These are phyloP conservation scores for Acrocyrtus sp. DNA, from an alignment of 2,888 invertebrate species.

Conservation along the genomic window DNA sequence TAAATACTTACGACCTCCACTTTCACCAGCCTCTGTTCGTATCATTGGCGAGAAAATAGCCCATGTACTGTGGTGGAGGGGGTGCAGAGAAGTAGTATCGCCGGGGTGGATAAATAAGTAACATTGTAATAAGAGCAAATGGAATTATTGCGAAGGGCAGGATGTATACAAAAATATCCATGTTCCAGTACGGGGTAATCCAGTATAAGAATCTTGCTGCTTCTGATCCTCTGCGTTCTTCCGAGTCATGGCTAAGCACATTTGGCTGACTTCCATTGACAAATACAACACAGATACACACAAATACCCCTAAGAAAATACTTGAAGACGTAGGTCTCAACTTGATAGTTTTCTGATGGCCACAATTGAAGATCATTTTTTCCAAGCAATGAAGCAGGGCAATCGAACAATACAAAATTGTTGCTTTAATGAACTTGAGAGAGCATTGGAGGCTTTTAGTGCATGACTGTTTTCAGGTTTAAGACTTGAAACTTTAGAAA, in stretches of 20 bases:
- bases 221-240: not conserved
- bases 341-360: too few relatives aligned
- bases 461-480: too few relatives aligned
- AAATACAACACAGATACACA: not conserved
- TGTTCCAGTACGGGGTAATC: constrained; percentile 53
- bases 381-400: too few relatives aligned
- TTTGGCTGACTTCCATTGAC: not conserved
- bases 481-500: too few relatives aligned
- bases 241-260: not conserved
- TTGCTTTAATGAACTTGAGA: too few relatives aligned
- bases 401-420: too few relatives aligned
- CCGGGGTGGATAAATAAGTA: constrained; percentile 45
- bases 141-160: constrained; percentile 50
- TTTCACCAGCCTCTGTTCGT: too few relatives aligned
- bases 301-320: too few relatives aligned
- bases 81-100: constrained; percentile 51
- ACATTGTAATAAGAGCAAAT: constrained; percentile 40
- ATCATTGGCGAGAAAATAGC: constrained; percentile 34
- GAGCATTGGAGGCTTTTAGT: too few relatives aligned
- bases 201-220: constrained; percentile 47
- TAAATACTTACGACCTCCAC: too few relatives aligned
- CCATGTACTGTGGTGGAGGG: constrained; percentile 44
- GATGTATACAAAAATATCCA: constrained; percentile 45
- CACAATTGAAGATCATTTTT: too few relatives aligned
- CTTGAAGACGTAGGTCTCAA: too few relatives aligned